These are phyloP conservation scores for Scylla paramamosain DNA, from an alignment of 1,140 invertebrate genomes.

Conservation along the genomic window DNA sequence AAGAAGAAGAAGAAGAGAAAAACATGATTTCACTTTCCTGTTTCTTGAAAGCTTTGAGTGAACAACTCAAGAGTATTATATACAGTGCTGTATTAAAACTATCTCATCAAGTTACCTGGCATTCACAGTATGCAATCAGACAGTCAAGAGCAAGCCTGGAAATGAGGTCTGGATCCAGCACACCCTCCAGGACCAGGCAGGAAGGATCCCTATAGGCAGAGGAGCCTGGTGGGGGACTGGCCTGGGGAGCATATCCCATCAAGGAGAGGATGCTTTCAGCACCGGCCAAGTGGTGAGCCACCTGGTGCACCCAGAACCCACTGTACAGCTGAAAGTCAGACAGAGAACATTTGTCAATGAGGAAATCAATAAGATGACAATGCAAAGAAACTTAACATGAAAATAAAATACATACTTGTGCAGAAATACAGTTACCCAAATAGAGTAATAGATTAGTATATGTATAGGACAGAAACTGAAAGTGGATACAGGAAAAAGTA, in stretches of 20 bases:
- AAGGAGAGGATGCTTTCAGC: conserved; percentile 88
- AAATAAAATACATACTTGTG: background rate
- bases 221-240: conserved; percentile 79
- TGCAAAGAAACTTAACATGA: background rate
- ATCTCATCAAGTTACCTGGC: conserved; percentile 84
- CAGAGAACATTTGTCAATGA: background rate
- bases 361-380: conserved; percentile 29
- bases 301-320: conserved; percentile 92
- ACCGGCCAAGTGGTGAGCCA: conserved; percentile 88
- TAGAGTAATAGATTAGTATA: background rate
- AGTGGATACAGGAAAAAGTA: no score
- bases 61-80: no score
- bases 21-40: no score
- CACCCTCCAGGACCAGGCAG: conserved; percentile 84
- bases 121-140: conserved; percentile 93
- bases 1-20: no score
- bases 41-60: no score
- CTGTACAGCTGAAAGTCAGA: conserved; percentile 85
- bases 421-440: background rate
- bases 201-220: conserved; percentile 74
- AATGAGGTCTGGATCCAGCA: conserved; percentile 90
- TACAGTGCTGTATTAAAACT: no score
- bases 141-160: conserved; percentile 90
- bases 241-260: conserved; percentile 87
- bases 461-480: no score